Evolutionary conservation across 2,888 invertebrate genomes (phyloP), one percentile per base, ranked within the genome.

Genomic region (Clitarchus hookeri): DNA sequence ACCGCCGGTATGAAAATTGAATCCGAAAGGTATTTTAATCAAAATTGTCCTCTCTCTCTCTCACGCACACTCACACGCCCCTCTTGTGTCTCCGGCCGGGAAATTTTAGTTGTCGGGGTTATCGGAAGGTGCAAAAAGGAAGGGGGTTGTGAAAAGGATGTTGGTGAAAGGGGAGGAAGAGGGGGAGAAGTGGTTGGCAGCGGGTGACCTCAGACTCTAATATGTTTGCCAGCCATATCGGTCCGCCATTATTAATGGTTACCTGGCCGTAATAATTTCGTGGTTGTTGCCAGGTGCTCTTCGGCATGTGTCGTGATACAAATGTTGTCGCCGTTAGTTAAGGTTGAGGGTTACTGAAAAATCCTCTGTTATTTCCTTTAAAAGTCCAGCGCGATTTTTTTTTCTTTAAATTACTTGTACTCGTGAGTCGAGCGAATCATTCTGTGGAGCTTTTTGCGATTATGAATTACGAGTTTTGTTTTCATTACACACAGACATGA

Each of bases 11-110:
- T 84, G 87, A 85, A 87, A 87, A 87, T 85, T 87, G 87, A 79
- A 85, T 84, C 87, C 84, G 87, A 87, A 86, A 87, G 87, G 87
- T 87, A 87, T 87, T 87, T 87, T 87, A 87, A 87, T 87, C 83
- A 87, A 85, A 87, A 85, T 85, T 44, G 27, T 19, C 44, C 44
- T 25, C 25, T n/a, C 79, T 36, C 36, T 36, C 36, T 36, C 36
- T 36, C n/a, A 12, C 79, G 9, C 79, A 12, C 79, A 3, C 79
- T n/a, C 79, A 12, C 79, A 11, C 79, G 8, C n/a, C 82, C 82
- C 82, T 12, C 26, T 82, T 25, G 0, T 44, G 36, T 27, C 82
- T 82, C 44, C n/a, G 8, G 23, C 82, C 44, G 44, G 44, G 19
- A 82, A 82, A 82, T 82, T 82, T 82, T 82, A 36, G 82, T 82